phyloP scores from a whole-genome alignment of 35 echinoderm and acorn worm species.

The Hemicentrotus pulcherrimus region DNA sequence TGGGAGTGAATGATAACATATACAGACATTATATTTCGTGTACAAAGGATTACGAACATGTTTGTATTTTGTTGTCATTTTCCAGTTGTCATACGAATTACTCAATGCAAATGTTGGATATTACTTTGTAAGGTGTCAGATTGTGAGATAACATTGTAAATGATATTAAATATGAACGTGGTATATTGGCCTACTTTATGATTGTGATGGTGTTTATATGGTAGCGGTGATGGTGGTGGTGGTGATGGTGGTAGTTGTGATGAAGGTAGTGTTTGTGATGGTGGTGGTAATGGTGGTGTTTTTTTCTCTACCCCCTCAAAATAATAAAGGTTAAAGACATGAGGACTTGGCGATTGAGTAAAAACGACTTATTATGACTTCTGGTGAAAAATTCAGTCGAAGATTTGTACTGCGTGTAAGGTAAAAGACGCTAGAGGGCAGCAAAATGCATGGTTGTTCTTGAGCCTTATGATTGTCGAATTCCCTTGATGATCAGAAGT shows the following conservation, averaged over 20 bases:
- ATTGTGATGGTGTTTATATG: neutral
- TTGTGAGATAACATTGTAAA: no score
- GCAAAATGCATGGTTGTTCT: neutral
- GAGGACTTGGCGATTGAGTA: neutral
- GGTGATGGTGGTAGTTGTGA: neutral
- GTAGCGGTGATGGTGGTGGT: neutral
- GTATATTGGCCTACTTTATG: neutral
- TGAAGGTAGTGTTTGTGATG: neutral
- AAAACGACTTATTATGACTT: neutral
- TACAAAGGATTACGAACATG: neutral
- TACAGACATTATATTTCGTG: neutral
- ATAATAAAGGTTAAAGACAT: no score
- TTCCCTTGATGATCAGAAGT: no score
- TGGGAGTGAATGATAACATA: no score
- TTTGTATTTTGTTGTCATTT: no score
- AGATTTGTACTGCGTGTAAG: neutral
- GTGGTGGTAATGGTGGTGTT: neutral
- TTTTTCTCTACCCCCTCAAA: neutral
- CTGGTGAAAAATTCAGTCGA: neutral
- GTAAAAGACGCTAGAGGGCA: neutral
- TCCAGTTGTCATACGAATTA: no score
- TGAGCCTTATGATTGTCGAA: no score
- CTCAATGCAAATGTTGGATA: neutral
- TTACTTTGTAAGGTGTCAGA: neutral
- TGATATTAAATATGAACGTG: neutral